phyloP scores from a whole-genome alignment of 2,888 invertebrate species.

The Tetropium fuscum region DNA sequence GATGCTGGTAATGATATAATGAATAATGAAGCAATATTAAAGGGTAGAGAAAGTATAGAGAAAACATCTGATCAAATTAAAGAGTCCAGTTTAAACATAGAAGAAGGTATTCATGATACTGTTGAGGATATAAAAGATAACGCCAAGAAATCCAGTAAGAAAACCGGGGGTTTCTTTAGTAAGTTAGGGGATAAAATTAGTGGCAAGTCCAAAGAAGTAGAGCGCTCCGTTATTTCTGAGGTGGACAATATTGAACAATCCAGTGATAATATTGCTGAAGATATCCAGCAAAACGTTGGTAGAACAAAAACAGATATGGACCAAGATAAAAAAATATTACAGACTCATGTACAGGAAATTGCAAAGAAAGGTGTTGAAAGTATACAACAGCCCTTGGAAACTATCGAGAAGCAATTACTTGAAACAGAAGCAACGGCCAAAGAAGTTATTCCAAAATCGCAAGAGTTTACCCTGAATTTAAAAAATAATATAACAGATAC shows the following conservation, averaged over 20 bases:
- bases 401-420: not conserved
- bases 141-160: constrained; percentile 33
- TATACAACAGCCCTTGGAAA: not conserved
- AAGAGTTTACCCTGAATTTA: not conserved
- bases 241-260: not conserved
- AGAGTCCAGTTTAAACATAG: not conserved
- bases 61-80: no score
- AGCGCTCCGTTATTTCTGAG: constrained; percentile 28
- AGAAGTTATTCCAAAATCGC: not conserved
- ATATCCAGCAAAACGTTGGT: not conserved
- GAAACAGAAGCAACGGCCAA: not conserved
- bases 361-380: no score
- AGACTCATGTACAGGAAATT: no score
- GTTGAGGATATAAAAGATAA: constrained; percentile 11
- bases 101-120: not conserved
- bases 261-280: not conserved
- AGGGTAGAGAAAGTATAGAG: no score
- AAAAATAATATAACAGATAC: not conserved
- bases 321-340: no score
- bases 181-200: constrained; percentile 40
- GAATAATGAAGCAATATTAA: no score
- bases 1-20: no score
- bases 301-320: not conserved
- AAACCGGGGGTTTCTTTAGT: constrained; percentile 40
- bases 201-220: constrained; percentile 38